Evolutionary conservation across 1,140 invertebrate species (phyloP), one percentile per base, ranked within the genome.

Genomic region (Trialeurodes vaporariorum): DNA sequence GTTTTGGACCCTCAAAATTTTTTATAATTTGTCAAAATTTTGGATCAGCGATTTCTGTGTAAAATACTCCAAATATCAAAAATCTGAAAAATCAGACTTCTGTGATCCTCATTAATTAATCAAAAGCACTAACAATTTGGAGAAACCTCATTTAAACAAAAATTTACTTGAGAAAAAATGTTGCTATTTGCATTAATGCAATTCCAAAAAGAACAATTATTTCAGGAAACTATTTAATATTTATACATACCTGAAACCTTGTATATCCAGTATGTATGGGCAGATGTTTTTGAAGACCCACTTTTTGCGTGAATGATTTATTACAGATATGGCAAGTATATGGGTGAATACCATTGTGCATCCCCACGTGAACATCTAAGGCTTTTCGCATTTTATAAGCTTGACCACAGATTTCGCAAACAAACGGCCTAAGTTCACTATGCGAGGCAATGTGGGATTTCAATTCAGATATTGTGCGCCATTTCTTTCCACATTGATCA

Each of bases 261-360:
- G 67, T 70, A 58, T 86, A 85, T 13, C 85, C 85, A 0, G 85
- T 87, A 73, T 88, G 86, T 66, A 87, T 85, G 17, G 84, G 82
- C 71, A 86, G 79, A 73, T 88, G 86, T 72, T 86, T 80, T 71
- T 82, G 81, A 25, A 88, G 75, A 1, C 84, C 84, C 2, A 82
- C 82, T 76, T 88, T 88, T 67, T 87, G 86, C 1, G 85, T 86
- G 72, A 89, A 89, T 68, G 82, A 81, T 76, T 92, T 92, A n/a
- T 85, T 84, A 75, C 90, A 93, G 74, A 86, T 83, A 65, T 81
- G 80, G 76, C 90, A 91, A 65, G 84, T 82, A 79, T 87, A 91
- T 59, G 84, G 83, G 75, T 85, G 85, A 59, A 88, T 85, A 69
- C 85, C 85, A 73, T 83, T 83, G 71, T 88, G 86, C 77, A 87